Percentiles rank a stretch among this genome's conserved stretches.
Evolutionary conservation across 2,113 vertebrate species (phyloP).

Genomic region (Propithecus coquereli): DNA sequence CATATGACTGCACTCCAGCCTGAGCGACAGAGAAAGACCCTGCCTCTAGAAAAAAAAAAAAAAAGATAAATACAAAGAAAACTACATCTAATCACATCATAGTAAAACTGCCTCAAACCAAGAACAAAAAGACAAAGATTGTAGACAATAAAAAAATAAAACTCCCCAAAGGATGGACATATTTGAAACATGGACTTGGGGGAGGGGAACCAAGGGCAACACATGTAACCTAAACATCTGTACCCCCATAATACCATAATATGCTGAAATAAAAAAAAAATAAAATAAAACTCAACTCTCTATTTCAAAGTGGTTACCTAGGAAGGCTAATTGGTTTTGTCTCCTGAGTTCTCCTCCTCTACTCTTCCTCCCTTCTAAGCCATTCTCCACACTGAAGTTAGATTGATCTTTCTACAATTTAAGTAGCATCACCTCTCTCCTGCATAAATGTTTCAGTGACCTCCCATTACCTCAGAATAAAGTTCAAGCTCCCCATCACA

Average conservation of each 20-base stretch:
- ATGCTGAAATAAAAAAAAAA: too few species aligned
- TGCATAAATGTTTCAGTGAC: neutral
- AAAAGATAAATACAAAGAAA: neutral
- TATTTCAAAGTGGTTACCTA: neutral
- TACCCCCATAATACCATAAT: too few species aligned
- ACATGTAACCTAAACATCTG: too few species aligned
- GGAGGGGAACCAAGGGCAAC: too few species aligned
- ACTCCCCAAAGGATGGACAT: too few species aligned
- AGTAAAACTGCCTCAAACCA: neutral
- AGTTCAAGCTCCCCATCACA: neutral
- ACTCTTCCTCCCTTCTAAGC: neutral
- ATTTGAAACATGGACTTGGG: too few species aligned
- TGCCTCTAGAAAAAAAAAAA: too few species aligned
- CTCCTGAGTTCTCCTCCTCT: neutral
- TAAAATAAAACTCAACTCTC: slow-evolving; percentile 18
- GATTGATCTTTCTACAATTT: neutral
- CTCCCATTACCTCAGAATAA: neutral
- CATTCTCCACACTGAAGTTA: neutral
- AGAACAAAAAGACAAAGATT: neutral
- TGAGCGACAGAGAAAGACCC: too few species aligned
- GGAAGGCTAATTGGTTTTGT: neutral
- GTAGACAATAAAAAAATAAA: neutral
- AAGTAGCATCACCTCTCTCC: neutral
- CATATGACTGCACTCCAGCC: too few species aligned
- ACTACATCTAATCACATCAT: neutral